Base-by-base conservation (phyloP, 2,113 vertebrate species). In the Riparia riparia region DNA sequence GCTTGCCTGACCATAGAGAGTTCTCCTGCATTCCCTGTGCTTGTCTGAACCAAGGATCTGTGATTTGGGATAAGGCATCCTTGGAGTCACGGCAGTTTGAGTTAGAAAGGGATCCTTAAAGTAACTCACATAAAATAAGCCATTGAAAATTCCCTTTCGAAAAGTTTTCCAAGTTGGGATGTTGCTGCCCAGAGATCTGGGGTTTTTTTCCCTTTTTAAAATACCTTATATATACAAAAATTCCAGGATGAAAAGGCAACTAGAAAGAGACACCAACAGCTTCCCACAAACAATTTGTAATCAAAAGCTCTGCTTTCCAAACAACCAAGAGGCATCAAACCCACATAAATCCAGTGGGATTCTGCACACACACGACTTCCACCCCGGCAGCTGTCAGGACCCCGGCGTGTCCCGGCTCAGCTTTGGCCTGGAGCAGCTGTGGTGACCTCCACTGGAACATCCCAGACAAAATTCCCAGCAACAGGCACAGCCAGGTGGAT, bases 1-100 rank as follows among this genome's bases (percentile, higher is more conserved):
- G 50, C 69, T 14, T 20, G 60, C 14, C 41, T 60, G 37, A 5
- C 6, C 16, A 3, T 50, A 17, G 54, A 45, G 61, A 69, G 26
- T 4, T 65, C 72, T 71, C 32, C 51, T 44, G n/a, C 42, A 15
- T 5, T 14, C 39, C 31, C 31, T 3, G 25, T 0, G 17, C 57
- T 57, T 18, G 2, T 12, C 0, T 11, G 49, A 53, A 12, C 7
- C 2, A 25, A 69, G 86, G 34, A 26, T 16, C 34, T 15, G 25
- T 1, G 44, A 21, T 18, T 4, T 18, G 44, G 53, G 34, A 29
- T 5, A 10, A 39, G 37, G 63, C 4, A 1, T 13, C 41, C 56
- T n/a, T 25, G 45, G 9, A 44, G 32, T 24, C 77, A 50, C 1
- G 0, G 15, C 22, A 42, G 54, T 19, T 19, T 4, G 12, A n/a